Percentiles rank a stretch among this genome's conserved stretches.
Evolutionary conservation across 2,113 vertebrate genomes (phyloP).

Genomic region (Tautogolabrus adspersus): DNA sequence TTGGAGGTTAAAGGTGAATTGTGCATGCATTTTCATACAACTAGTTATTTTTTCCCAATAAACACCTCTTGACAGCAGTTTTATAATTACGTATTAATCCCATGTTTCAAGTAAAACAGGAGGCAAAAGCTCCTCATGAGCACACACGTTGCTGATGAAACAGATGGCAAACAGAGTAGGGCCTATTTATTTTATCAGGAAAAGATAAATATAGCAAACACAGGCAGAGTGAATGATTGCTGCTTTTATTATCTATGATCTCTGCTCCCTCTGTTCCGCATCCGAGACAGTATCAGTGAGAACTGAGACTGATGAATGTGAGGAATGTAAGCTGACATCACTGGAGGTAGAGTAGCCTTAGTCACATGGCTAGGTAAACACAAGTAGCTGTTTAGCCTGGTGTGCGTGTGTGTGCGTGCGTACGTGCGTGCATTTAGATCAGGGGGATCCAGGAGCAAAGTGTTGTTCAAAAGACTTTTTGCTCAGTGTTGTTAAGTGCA

Average conservation of each 20-base stretch:
- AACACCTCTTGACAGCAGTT: constrained; percentile 63
- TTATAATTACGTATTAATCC: constrained; percentile 67
- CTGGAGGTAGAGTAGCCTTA: constrained; percentile 29
- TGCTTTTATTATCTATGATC: constrained; percentile 57
- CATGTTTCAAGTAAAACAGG: constrained; percentile 67
- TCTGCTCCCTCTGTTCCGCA: constrained; percentile 50
- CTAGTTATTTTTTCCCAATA: constrained; percentile 55
- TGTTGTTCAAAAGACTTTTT: constrained; percentile 41
- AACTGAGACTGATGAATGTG: constrained; percentile 70
- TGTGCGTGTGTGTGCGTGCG: constrained; percentile 22
- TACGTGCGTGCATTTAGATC: constrained; percentile 25
- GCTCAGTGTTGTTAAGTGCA: constrained; percentile 27
- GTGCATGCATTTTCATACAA: constrained; percentile 46
- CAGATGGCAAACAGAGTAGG: constrained; percentile 61
- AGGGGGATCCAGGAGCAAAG: constrained; percentile 30
- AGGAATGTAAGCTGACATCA: constrained; percentile 77
- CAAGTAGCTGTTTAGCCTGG: constrained; percentile 37
- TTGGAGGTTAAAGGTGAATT: constrained; percentile 9
- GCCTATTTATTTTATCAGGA: constrained; percentile 66
- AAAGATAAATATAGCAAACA: constrained; percentile 56
- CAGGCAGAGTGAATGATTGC: constrained; percentile 56
- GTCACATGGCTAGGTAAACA: constrained; percentile 79
- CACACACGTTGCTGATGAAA: constrained; percentile 56
- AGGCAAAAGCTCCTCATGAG: constrained; percentile 54
- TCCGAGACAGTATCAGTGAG: constrained; percentile 70